Conservation (phyloP, 2,113 vertebrate genomes). For the Nerophis ophidion region DNA sequence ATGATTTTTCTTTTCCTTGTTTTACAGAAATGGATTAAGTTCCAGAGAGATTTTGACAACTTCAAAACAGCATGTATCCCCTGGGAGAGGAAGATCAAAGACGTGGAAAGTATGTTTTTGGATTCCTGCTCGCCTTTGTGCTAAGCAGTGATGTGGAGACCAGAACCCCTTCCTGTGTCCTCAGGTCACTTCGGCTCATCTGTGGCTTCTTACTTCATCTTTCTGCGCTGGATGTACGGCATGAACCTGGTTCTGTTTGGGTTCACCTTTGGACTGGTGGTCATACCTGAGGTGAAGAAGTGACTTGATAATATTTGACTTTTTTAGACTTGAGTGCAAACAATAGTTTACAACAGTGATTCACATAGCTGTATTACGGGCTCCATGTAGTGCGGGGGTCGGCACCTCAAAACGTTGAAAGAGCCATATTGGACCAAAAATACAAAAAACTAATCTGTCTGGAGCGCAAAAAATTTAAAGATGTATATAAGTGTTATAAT, state of each 20-base stretch:
- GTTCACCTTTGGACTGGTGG: slow-evolving; percentile 92
- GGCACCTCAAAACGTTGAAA: too few species aligned
- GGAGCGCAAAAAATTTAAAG: too few species aligned
- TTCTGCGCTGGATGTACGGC: slow-evolving; percentile 98
- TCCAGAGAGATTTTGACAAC: slow-evolving; percentile 95
- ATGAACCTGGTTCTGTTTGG: slow-evolving; percentile 95
- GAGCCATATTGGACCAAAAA: too few species aligned
- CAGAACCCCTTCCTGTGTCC: neutral
- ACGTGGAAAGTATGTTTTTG: slow-evolving; percentile 89
- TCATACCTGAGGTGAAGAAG: slow-evolving; percentile 89
- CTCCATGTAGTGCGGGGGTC: too few species aligned
- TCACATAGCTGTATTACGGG: too few species aligned
- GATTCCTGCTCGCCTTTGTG: neutral
- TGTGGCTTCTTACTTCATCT: slow-evolving; percentile 96
- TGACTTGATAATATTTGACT: neutral
- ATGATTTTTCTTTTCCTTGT: neutral
- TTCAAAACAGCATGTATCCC: slow-evolving; percentile 95
- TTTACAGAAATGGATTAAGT: slow-evolving; percentile 96
- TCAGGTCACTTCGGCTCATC: slow-evolving; percentile 97
- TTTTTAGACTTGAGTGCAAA: neutral
- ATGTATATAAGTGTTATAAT: too few species aligned
- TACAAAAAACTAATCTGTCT: too few species aligned
- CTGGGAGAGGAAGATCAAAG: slow-evolving; percentile 99
- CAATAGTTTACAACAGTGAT: neutral
- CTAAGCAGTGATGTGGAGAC: neutral